Evolutionary conservation across 2,888 invertebrate species (phyloP).

Genomic region (Temnothorax unifasciatus): DNA sequence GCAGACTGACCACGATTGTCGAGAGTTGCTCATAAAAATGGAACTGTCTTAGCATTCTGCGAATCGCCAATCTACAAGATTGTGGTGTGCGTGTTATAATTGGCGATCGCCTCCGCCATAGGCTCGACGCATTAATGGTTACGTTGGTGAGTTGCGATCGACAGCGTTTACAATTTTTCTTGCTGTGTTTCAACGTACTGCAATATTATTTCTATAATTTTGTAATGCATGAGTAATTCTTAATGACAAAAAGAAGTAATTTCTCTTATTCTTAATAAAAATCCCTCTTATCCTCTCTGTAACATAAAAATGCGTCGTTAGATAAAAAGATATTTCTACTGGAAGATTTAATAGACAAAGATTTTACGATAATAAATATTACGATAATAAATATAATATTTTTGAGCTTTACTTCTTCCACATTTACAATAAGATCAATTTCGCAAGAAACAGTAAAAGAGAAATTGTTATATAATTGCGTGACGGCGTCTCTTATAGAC

Average conservation of each 20-base stretch:
- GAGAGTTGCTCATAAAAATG: slow-evolving; percentile 66
- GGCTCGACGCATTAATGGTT: slow-evolving; percentile 62
- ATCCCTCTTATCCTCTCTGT: background rate
- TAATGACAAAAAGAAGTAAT: background rate
- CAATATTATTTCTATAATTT: slow-evolving; percentile 16
- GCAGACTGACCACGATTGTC: background rate
- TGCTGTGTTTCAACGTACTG: background rate
- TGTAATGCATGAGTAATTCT: background rate
- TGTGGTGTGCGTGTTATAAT: slow-evolving; percentile 23
- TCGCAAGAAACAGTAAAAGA: too few species aligned
- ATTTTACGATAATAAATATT: background rate
- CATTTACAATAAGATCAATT: too few species aligned
- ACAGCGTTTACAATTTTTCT: background rate
- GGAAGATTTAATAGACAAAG: background rate
- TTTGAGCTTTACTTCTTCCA: too few species aligned
- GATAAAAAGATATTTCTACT: background rate
- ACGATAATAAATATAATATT: too few species aligned
- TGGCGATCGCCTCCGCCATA: slow-evolving; percentile 34
- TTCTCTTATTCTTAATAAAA: background rate
- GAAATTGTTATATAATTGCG: too few species aligned
- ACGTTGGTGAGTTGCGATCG: slow-evolving; percentile 61
- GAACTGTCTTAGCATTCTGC: slow-evolving; percentile 58
- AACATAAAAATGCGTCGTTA: background rate
- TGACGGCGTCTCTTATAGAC: too few species aligned
- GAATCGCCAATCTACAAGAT: slow-evolving; percentile 58